Percentiles rank a stretch among this genome's conserved stretches.
phyloP scores from a whole-genome alignment of 2,888 invertebrate species.

The Apodemia zela region DNA sequence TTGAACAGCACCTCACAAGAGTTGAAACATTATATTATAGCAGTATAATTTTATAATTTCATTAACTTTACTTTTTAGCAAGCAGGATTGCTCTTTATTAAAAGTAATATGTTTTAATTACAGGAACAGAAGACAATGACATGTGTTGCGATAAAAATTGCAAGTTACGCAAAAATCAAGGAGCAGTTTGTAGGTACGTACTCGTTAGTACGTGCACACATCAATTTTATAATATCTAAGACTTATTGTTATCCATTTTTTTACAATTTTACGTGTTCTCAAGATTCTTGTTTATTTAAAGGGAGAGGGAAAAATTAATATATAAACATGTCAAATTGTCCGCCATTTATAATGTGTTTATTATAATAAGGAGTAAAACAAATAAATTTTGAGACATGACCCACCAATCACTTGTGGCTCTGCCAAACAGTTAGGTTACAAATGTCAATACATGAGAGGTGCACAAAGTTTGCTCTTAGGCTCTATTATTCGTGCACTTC shows the following conservation, averaged over 20 bases:
- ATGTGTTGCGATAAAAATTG: constrained; percentile 97
- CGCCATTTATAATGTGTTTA: no score
- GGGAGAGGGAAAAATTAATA: neutral
- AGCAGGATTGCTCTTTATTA: neutral
- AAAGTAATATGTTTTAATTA: neutral
- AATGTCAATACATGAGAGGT: no score
- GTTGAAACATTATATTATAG: no score
- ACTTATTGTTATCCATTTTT: neutral
- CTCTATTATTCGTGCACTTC: no score
- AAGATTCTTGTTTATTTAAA: neutral
- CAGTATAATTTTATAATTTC: no score
- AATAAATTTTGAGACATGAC: neutral
- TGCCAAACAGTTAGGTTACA: no score
- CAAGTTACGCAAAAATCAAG: constrained; percentile 88
- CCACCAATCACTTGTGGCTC: no score
- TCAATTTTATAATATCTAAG: neutral
- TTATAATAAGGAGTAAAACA: neutral
- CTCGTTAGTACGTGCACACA: neutral
- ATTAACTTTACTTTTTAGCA: no score
- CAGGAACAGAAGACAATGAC: constrained; percentile 92
- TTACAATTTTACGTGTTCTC: no score
- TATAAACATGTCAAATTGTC: neutral
- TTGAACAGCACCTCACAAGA: neutral
- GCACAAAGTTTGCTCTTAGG: no score
- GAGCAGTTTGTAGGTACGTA: constrained; percentile 91